Base-by-base conservation (phyloP, 2,888 invertebrate genomes). In the Antitype chi region DNA sequence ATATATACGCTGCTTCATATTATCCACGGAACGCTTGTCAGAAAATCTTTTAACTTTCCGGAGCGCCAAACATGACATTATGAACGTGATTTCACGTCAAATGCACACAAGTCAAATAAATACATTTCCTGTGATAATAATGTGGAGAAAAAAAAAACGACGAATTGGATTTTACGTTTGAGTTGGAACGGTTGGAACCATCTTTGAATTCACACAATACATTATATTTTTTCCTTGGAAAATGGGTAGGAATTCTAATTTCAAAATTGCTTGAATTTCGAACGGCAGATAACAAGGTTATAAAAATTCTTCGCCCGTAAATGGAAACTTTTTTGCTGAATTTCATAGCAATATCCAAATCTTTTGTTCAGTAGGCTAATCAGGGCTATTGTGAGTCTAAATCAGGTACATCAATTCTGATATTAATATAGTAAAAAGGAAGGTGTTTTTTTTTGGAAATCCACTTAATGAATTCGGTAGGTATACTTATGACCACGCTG, bases 341-440 rank as follows among this genome's bases (percentile, higher is more conserved):
- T 75, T 79, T 72, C 53, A 3, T 53, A 82, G 38, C 47, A 53
- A 59, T 62, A 28, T 4, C 32, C 49, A n/a, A 82, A 74, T 73
- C 64, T 80, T 82, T 84, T 82, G 47, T 83, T 20, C 47, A 68
- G 32, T 32, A 67, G 70, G n/a, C 72, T 70, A 88, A 84, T 85
- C 81, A 82, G 47, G n/a, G 68, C 69, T 62, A 80, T 82, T 84
- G 80, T 86, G 52, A 70, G 64, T n/a, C 60, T 67, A 63, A 81
- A 78, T 85, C 13, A 47, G 43, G 43, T 74, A 69, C 38, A 71
- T 69, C 70, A 69, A 82, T 81, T 82, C 69, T 64, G 32, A 71
- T 67, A 74, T 84, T 70, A 74, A 76, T 57, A 63, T 74, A 59
- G 52, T n/a, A 75, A 73, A 72, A 63, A 80, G 47, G 9, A 64